Evolutionary conservation across 64 coral and sea anemone genomes (phyloP), one percentile per base, ranked within the genome.

Genomic region (Stichodactyla helianthus): DNA sequence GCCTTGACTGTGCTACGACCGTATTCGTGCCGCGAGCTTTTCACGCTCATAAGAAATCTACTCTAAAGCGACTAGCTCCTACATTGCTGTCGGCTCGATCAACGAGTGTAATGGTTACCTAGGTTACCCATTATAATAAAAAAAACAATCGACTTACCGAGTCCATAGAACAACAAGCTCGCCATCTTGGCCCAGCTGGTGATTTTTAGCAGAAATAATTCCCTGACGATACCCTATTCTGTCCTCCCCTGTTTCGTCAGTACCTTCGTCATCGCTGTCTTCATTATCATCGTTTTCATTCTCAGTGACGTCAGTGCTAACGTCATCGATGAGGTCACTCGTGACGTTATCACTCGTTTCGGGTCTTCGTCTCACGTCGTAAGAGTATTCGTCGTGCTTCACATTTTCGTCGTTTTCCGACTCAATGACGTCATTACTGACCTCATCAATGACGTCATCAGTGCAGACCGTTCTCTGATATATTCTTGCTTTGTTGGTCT

Each of bases 91-190:
- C 28, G 28, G 1, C 35, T 44, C 35, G 35, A 44, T 44, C 35
- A 44, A 44, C 35, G 35, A 44, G 35, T 44, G 4, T 44, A 44
- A 44, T 63, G 60, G 13, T 63, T 63, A 4, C 60, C 17, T n/a
- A 19, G 60, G 60, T 6, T 18, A 63, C 60, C 20, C 6, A 67
- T 28, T 9, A 74, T 23, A 70, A 86, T 5, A 57, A 17, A 4
- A 27, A 57, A 78, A 7, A 55, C 19, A 83, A 3, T 63, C 20
- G 15, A 31, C 27, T 82, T 68, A 87, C 90, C 84, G 83, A 20
- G 90, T 92, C 90, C 90, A 92, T 19, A 87, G 60, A n/a, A 92
- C 84, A 14, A 92, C 85, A 54, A 92, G 84, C 13, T 87, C 85
- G 10, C 90, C 90, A n/a, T 92, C 90, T 71, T 87, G 85, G 55